These are phyloP conservation scores for Camponotus vicinus DNA, from an alignment of 1,140 invertebrate species.

Conservation along the genomic window DNA sequence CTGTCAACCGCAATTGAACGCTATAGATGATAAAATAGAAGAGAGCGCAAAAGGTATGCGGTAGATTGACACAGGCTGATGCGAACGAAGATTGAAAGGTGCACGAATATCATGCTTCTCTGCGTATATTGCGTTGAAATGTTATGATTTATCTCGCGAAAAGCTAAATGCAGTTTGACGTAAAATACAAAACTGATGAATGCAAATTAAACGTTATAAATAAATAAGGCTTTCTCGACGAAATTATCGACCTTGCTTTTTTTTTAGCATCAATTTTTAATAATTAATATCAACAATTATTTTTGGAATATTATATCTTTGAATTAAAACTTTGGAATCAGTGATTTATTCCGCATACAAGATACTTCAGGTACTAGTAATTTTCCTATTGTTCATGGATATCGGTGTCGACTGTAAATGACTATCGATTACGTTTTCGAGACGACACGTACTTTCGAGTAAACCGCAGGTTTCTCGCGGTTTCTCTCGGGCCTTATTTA, in stretches of 20 bases:
- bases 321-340: constrained; percentile 1
- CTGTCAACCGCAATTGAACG: constrained; percentile 1
- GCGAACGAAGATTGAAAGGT: constrained; percentile 24
- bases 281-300: not conserved
- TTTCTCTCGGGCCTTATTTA: constrained; percentile 11
- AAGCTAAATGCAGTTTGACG: not conserved
- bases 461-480: constrained; percentile 15
- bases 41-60: not conserved
- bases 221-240: not conserved
- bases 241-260: not conserved
- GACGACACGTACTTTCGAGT: not conserved
- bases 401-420: not conserved
- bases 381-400: not conserved
- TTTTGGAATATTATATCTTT: not conserved
- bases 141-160: not conserved
- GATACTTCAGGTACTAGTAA: not conserved
- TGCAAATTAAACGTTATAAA: not conserved
- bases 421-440: not conserved
- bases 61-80: not conserved
- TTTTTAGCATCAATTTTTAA: not conserved
- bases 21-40: constrained; percentile 3
- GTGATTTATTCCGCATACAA: not conserved
- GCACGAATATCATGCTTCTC: constrained; percentile 1
- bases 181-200: not conserved
- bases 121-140: not conserved